Percentiles rank a stretch among this genome's conserved stretches.
Evolutionary conservation across 2,797 vertebrate species (phyloP).

Genomic region (Simalia tracyae): DNA sequence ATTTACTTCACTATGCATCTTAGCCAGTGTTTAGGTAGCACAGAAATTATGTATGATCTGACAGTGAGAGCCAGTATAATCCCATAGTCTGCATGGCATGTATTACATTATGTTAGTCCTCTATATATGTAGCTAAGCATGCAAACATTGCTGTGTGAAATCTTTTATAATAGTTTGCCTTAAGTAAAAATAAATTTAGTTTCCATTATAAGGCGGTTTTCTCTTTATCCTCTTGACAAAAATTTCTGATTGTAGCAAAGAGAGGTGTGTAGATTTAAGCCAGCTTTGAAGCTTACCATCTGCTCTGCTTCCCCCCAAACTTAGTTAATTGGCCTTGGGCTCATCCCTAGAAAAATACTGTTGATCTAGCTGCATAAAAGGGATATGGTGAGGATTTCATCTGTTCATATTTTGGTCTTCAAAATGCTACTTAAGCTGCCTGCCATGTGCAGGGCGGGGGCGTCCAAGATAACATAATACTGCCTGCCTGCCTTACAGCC

Average conservation of each 20-base stretch:
- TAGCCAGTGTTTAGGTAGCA: background rate
- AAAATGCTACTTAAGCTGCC: background rate
- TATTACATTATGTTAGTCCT: background rate
- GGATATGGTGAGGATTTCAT: background rate
- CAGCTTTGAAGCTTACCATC: background rate
- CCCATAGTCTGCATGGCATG: background rate
- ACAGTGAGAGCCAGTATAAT: background rate
- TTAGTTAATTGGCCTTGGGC: background rate
- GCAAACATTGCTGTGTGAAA: background rate
- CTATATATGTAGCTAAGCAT: background rate
- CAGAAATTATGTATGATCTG: background rate
- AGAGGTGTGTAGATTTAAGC: background rate
- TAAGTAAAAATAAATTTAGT: background rate
- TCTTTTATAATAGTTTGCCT: background rate
- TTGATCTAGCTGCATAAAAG: background rate
- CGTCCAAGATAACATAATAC: background rate
- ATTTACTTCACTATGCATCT: background rate
- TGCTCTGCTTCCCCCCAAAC: background rate
- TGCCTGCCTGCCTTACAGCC: background rate
- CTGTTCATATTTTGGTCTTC: background rate
- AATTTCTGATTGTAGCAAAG: background rate
- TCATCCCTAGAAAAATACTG: background rate
- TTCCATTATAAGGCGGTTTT: background rate
- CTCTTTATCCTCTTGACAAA: background rate
- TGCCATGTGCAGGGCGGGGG: background rate